Percentiles rank a stretch among this genome's conserved stretches.
Conservation (phyloP, 2,797 vertebrate genomes). For the Epinephelus awoara region DNA sequence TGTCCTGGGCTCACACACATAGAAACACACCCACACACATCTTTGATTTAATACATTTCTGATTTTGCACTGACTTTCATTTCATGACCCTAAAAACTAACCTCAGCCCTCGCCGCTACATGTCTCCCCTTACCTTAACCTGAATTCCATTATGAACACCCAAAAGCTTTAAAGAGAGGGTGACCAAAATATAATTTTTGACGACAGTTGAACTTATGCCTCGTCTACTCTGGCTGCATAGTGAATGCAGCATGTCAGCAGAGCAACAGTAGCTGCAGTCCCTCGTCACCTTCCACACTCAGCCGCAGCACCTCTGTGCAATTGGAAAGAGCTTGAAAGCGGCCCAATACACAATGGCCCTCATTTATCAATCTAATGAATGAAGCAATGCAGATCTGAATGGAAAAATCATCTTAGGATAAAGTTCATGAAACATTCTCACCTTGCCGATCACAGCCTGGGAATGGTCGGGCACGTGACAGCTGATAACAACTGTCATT, state of each 20-base stretch:
- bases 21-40: slow-evolving; percentile 18
- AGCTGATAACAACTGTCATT: too few relatives aligned
- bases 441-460: too few relatives aligned
- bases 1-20: slow-evolving; percentile 37
- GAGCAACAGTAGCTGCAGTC: slow-evolving; percentile 26
- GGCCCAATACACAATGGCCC: background rate
- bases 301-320: slow-evolving; percentile 13
- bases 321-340: slow-evolving; percentile 6
- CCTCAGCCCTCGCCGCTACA: background rate
- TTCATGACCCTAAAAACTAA: slow-evolving; percentile 6
- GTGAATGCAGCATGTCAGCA: slow-evolving; percentile 16
- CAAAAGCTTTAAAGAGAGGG: background rate
- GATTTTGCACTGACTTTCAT: slow-evolving; percentile 20
- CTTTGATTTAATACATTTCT: slow-evolving; percentile 8
- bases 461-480: too few relatives aligned
- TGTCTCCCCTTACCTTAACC: background rate
- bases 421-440: too few relatives aligned
- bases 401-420: too few relatives aligned
- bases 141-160: background rate
- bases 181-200: background rate
- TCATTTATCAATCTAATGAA: too few relatives aligned
- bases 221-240: background rate
- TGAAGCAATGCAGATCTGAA: too few relatives aligned
- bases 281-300: slow-evolving; percentile 11
- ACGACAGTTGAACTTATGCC: background rate